Evolutionary conservation across 64 coral and sea anemone genomes (phyloP).

Genomic region (Exaiptasia diaphana): DNA sequence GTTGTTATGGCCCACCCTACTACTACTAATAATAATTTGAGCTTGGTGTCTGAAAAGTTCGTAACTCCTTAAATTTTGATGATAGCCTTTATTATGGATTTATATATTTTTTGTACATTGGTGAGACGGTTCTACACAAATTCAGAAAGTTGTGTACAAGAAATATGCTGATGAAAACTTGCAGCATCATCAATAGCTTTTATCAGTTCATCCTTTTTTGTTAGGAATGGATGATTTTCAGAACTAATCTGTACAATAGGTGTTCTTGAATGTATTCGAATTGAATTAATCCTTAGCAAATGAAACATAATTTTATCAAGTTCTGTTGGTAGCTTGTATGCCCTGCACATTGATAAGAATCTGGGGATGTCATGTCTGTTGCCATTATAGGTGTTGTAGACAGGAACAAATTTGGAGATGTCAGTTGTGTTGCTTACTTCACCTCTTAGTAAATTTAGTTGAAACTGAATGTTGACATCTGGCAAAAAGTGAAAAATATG

Average conservation of each 20-base stretch:
- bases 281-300: neutral
- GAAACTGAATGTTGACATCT: neutral
- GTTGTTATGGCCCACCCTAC: too few relatives aligned
- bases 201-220: neutral
- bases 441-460: conserved; percentile 8
- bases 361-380: conserved; percentile 3
- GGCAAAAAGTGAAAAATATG: neutral
- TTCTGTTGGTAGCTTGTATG: neutral
- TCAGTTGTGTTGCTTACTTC: neutral
- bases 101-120: too few relatives aligned
- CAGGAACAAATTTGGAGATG: neutral
- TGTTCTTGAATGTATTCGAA: neutral
- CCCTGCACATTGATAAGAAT: neutral
- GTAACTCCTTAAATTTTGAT: too few relatives aligned
- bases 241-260: neutral
- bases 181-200: neutral
- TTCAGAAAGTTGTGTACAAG: too few relatives aligned
- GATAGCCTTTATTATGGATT: too few relatives aligned
- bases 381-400: conserved; percentile 7
- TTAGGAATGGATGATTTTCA: neutral
- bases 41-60: too few relatives aligned
- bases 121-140: too few relatives aligned
- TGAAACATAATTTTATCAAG: neutral
- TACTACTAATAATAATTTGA: too few relatives aligned
- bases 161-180: neutral